These are phyloP conservation scores for Galeopterus variegatus DNA, from an alignment of 2,113 vertebrate genomes.

Conservation along the genomic window DNA sequence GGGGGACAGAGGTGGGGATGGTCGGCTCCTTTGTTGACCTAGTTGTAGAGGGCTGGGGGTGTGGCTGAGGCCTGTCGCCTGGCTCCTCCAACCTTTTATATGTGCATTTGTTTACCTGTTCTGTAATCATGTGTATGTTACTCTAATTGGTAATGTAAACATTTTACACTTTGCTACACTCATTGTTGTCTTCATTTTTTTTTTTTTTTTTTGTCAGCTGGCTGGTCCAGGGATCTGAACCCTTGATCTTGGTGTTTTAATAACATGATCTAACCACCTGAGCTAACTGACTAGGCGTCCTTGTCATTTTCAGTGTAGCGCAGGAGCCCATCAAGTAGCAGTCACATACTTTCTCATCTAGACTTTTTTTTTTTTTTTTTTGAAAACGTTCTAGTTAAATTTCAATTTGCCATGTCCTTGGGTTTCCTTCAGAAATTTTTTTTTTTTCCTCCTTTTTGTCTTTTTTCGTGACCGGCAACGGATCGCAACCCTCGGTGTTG, in stretches of 20 bases:
- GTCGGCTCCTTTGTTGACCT: no score
- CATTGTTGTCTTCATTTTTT: no score
- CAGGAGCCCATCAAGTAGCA: background rate
- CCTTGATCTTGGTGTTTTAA: no score
- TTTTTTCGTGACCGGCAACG: no score
- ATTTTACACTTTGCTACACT: background rate
- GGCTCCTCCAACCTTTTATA: background rate
- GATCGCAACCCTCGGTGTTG: no score
- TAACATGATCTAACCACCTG: no score
- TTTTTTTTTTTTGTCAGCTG: no score
- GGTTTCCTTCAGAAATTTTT: conserved; percentile 5
- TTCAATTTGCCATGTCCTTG: background rate
- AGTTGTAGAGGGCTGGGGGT: no score
- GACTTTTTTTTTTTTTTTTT: background rate
- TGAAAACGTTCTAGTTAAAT: background rate
- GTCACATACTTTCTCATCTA: background rate
- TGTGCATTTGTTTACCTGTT: background rate
- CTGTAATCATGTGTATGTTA: background rate
- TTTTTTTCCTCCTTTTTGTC: no score
- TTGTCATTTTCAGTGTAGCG: background rate
- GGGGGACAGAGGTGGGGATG: no score
- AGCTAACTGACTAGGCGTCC: background rate
- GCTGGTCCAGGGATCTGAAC: no score
- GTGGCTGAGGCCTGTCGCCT: no score
- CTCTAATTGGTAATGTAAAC: background rate